Base-by-base conservation (phyloP, 2,888 invertebrate species). In the Unio delphinus region DNA sequence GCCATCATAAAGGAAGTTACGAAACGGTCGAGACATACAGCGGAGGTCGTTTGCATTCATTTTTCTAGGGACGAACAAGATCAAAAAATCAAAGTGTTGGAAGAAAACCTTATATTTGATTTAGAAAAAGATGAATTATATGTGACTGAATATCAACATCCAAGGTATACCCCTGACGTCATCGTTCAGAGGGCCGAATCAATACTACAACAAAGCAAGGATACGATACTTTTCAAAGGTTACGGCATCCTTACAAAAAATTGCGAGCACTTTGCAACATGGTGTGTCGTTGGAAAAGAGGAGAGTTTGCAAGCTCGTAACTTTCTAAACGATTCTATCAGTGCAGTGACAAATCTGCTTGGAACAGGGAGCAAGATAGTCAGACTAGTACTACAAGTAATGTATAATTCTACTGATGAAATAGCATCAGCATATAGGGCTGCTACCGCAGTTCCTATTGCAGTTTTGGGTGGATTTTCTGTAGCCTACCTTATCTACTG, bases 191-290 rank as follows among this genome's bases (percentile, higher is more conserved):
- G 70, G 59, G 70, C 70, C 1, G 70, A 67, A 64, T 67, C 67
- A 6, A 67, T 70, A 59, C 56, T 70, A 23, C 45, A 58, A 59
- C 57, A 54, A 23, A 55, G 23, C n/a, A 59, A 62, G 11, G 20
- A 30, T 18, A 18, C 15, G 63, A 20, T 28, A 15, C 20, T 34
- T 30, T 70, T 70, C 34, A 55, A 45, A 8, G 23, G 26, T 11
- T 70, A 70, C 28, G 59, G 60, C 63, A n/a, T 62, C 28, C 20
- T 61, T 11, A 56, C 17, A 1, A 54, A 54, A 20, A 70, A 70
- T 60, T 70, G 70, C 23, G 68, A 68, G 60, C 68, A 68, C 64
- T 68, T 68, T 55, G 64, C 64, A 23, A 68, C 68, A 11, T 68
- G 70, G 70, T 70, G 70, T 66, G 66, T 70, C 8, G 59, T 66